phyloP scores from a whole-genome alignment of 2,113 vertebrate genomes.

The Anarhynchus alexandrinus region DNA sequence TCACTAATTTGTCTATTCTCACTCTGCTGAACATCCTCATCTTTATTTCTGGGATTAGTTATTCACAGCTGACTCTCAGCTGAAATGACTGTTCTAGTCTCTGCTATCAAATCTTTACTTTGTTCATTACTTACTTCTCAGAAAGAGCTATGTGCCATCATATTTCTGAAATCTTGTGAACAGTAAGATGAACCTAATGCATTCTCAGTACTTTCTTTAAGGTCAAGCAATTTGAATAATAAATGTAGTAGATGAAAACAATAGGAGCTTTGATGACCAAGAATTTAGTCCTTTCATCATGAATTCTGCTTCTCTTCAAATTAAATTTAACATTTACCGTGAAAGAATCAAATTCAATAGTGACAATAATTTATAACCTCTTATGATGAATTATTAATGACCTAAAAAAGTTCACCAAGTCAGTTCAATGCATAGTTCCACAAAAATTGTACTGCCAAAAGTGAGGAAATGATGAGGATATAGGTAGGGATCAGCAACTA shows the following conservation, averaged over 20 bases:
- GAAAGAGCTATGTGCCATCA: neutral
- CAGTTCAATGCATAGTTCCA: neutral
- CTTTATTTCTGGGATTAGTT: constrained; percentile 19
- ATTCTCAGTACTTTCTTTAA: neutral
- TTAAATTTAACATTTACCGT: neutral
- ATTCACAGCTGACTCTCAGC: neutral
- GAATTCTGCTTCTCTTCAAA: neutral
- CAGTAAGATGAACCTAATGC: neutral
- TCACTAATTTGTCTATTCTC: neutral
- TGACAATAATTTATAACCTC: neutral
- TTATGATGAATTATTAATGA: neutral
- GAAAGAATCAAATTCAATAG: neutral
- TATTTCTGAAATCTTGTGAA: neutral
- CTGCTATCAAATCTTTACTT: neutral
- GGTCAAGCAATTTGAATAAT: neutral
- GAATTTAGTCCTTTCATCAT: neutral
- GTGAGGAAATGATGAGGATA: neutral
- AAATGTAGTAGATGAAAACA: neutral
- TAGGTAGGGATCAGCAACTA: neutral
- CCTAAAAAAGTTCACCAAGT: neutral
- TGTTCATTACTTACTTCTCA: neutral
- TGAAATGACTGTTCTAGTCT: neutral
- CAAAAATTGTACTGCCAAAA: neutral
- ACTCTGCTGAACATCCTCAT: neutral
- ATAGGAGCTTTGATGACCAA: neutral